Evolutionary conservation across 2,888 invertebrate species (phyloP).

Genomic region (Drosophila meridiana): DNA sequence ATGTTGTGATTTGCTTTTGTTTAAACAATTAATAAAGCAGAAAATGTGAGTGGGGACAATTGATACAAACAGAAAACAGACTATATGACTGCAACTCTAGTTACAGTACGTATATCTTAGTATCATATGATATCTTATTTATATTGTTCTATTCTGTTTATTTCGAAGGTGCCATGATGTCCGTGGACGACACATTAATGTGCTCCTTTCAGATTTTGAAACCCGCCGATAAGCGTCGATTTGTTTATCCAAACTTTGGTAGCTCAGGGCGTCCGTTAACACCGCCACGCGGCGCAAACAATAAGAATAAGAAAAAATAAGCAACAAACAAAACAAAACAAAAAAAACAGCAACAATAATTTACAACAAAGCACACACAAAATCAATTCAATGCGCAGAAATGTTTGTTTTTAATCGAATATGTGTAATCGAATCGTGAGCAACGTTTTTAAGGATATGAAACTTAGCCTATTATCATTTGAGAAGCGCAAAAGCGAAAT

Average conservation of each 20-base stretch:
- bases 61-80: not conserved
- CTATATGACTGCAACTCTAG: not conserved
- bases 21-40: not conserved
- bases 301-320: slow-evolving; percentile 98
- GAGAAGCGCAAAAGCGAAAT: slow-evolving; percentile 38
- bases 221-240: slow-evolving; percentile 99
- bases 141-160: slow-evolving; percentile 6
- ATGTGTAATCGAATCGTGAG: slow-evolving; percentile 75
- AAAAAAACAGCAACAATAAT: slow-evolving; percentile 41
- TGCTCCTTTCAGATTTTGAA: slow-evolving; percentile 99
- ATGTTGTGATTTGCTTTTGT: not conserved
- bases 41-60: not conserved
- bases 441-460: slow-evolving; percentile 69
- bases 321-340: slow-evolving; percentile 73
- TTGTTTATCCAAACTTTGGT: slow-evolving; percentile 95
- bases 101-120: not conserved
- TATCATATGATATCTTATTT: slow-evolving; percentile 8
- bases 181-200: slow-evolving; percentile 99
- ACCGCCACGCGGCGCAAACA: slow-evolving; percentile 97
- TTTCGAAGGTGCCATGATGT: slow-evolving; percentile 95
- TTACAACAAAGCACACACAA: slow-evolving; percentile 48
- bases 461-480: slow-evolving; percentile 71
- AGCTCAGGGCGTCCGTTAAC: slow-evolving; percentile 98
- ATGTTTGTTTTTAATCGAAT: slow-evolving; percentile 74
- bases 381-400: slow-evolving; percentile 47